These are phyloP conservation scores for Drosophila demipolita DNA, from an alignment of 2,888 invertebrate species.

Conservation along the genomic window DNA sequence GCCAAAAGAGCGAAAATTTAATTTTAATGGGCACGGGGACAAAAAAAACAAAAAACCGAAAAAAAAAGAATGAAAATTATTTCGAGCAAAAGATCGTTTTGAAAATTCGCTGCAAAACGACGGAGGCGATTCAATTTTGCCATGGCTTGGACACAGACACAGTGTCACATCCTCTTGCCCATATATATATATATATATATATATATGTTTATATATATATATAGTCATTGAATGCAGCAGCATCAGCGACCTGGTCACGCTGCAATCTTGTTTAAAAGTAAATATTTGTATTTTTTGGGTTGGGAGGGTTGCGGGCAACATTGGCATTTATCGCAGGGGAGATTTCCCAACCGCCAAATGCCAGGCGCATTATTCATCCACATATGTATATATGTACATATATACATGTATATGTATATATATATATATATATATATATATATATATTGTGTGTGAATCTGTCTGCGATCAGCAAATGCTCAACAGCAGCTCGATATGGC, in stretches of 20 bases:
- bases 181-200: neutral
- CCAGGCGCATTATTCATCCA: constrained; percentile 67
- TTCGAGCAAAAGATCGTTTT: constrained; percentile 30
- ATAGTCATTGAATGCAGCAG: constrained; percentile 14
- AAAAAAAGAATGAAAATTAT: constrained; percentile 6
- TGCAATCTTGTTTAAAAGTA: constrained; percentile 6
- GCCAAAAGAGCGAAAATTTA: constrained; percentile 31
- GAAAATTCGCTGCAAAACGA: constrained; percentile 2
- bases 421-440: too few species aligned
- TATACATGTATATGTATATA: neutral
- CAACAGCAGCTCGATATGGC: constrained; percentile 5
- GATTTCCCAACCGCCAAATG: constrained; percentile 77
- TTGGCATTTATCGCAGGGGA: constrained; percentile 35
- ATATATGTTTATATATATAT: neutral
- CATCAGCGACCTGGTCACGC: constrained; percentile 17
- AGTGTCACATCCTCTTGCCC: neutral
- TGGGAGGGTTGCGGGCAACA: constrained; percentile 23
- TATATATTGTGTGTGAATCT: neutral
- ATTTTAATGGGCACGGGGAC: constrained; percentile 64
- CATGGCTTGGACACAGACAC: neutral
- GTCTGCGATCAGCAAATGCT: neutral
- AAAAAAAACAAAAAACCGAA: constrained; percentile 15
- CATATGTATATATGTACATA: neutral
- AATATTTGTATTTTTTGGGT: neutral
- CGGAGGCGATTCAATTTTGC: constrained; percentile 21